These are phyloP conservation scores for Hirtodrosophila alboralis DNA, from an alignment of 2,888 invertebrate species.

Conservation along the genomic window DNA sequence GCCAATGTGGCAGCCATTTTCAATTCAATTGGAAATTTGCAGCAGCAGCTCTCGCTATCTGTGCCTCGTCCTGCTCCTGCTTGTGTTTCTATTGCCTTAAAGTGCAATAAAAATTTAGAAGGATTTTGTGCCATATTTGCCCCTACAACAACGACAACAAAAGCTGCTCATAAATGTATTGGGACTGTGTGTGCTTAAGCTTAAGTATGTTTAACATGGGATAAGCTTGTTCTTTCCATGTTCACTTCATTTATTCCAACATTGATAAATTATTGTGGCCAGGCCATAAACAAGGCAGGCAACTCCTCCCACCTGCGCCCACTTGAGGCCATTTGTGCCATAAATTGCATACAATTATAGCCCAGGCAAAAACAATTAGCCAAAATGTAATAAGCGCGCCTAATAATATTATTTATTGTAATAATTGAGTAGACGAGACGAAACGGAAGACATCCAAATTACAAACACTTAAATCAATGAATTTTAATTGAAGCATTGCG, in stretches of 20 bases:
- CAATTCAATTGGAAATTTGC: conserved; percentile 69
- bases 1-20: conserved; percentile 35
- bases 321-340: conserved; percentile 4
- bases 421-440: conserved; percentile 41
- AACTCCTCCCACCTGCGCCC: conserved; percentile 12
- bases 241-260: conserved; percentile 65
- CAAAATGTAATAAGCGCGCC: conserved; percentile 66
- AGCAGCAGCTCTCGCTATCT: conserved; percentile 23
- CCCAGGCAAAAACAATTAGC: conserved; percentile 69
- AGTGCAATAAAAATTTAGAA: conserved; percentile 64
- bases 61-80: neutral
- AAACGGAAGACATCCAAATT: conserved; percentile 19
- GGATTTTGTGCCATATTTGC: conserved; percentile 37
- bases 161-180: conserved; percentile 12
- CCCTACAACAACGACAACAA: conserved; percentile 9
- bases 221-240: conserved; percentile 62
- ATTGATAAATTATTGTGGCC: conserved; percentile 74
- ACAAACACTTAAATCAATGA: conserved; percentile 42
- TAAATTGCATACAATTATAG: conserved; percentile 74
- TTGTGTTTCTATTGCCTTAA: conserved; percentile 62
- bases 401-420: conserved; percentile 55
- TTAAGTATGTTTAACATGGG: conserved; percentile 74
- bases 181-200: conserved; percentile 28
- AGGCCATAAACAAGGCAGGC: neutral
- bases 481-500: conserved; percentile 44